Percentiles rank a stretch among this genome's conserved stretches.
Evolutionary conservation across 2,797 vertebrate species (phyloP).

Genomic region (Diplodus puntazzo): DNA sequence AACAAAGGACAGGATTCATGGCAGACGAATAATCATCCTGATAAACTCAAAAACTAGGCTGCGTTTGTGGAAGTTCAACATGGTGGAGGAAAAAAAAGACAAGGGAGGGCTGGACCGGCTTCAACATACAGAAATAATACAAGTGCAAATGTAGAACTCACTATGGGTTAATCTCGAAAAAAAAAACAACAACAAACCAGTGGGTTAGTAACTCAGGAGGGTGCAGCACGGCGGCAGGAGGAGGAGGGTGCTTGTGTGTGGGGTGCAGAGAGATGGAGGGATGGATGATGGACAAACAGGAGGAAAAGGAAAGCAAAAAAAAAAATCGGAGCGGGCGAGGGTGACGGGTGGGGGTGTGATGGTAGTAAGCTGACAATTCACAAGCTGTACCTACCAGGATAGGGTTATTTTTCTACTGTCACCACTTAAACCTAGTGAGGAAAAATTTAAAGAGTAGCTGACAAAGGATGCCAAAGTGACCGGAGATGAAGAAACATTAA

Average conservation of each 20-base stretch:
- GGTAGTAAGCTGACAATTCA: constrained; percentile 79
- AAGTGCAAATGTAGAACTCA: constrained; percentile 66
- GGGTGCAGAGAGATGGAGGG: constrained; percentile 37
- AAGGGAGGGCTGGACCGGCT: constrained; percentile 48
- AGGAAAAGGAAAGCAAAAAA: constrained; percentile 11
- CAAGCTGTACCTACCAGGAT: constrained; percentile 89
- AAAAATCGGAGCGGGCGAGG: constrained; percentile 4
- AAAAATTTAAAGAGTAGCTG: constrained; percentile 88
- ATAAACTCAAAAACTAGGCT: constrained; percentile 39
- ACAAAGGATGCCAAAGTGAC: constrained; percentile 85
- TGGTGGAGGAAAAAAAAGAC: constrained; percentile 12
- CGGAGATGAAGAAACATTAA: constrained; percentile 80
- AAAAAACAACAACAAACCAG: constrained; percentile 66
- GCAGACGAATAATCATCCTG: constrained; percentile 31
- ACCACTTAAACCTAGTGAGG: constrained; percentile 91
- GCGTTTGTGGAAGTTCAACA: constrained; percentile 34
- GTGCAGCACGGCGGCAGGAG: constrained; percentile 54
- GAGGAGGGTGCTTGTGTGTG: constrained; percentile 28
- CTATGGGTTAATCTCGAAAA: constrained; percentile 63
- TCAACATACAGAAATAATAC: constrained; percentile 84
- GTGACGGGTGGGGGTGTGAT: constrained; percentile 30
- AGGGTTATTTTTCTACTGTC: constrained; percentile 90
- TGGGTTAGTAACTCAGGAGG: constrained; percentile 71
- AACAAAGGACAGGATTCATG: constrained; percentile 43
- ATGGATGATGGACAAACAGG: constrained; percentile 18